A percentile compares a stretch with the other conserved stretches of the same genome.
Evolutionary conservation across 2,797 vertebrate species (phyloP).

Genomic region (Lagorchestes hirsutus): DNA sequence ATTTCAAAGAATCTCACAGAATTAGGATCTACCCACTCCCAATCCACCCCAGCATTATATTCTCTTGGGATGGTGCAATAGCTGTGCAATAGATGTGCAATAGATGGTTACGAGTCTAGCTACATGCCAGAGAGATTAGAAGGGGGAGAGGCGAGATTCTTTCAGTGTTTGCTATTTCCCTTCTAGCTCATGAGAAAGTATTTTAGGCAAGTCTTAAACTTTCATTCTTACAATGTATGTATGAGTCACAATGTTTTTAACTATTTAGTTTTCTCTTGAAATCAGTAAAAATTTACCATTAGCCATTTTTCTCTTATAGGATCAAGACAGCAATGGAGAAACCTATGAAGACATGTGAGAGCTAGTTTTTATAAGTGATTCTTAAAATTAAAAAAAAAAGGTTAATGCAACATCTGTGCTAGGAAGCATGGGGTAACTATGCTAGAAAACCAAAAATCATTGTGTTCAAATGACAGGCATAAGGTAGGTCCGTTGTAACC

Average conservation of each 20-base stretch:
- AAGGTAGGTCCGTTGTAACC: not conserved
- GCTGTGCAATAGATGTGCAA: not conserved
- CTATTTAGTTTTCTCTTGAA: constrained; percentile 12
- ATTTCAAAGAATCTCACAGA: constrained; percentile 55
- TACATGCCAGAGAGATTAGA: constrained; percentile 16
- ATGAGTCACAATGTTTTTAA: constrained; percentile 47
- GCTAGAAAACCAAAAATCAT: not conserved
- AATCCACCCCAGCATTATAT: not conserved
- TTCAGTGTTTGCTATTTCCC: constrained; percentile 38
- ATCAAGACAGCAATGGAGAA: constrained; percentile 88
- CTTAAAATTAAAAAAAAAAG: constrained; percentile 27
- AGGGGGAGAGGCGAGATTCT: constrained; percentile 17
- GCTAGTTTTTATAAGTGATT: constrained; percentile 29
- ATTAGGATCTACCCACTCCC: not conserved
- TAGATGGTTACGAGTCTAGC: constrained; percentile 23
- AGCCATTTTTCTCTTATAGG: constrained; percentile 80
- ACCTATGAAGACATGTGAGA: constrained; percentile 94
- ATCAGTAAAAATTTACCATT: constrained; percentile 54
- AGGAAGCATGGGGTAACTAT: not conserved
- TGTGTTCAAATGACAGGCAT: not conserved
- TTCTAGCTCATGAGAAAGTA: constrained; percentile 7
- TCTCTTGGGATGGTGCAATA: constrained; percentile 10
- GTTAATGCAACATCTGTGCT: constrained; percentile 23
- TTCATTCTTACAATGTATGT: constrained; percentile 2
- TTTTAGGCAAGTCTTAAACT: constrained; percentile 14